A percentile compares a stretch with the other conserved stretches of the same genome.
phyloP scores from a whole-genome alignment of 64 coral and sea anemone species.

The Pocillopora damicornis region DNA sequence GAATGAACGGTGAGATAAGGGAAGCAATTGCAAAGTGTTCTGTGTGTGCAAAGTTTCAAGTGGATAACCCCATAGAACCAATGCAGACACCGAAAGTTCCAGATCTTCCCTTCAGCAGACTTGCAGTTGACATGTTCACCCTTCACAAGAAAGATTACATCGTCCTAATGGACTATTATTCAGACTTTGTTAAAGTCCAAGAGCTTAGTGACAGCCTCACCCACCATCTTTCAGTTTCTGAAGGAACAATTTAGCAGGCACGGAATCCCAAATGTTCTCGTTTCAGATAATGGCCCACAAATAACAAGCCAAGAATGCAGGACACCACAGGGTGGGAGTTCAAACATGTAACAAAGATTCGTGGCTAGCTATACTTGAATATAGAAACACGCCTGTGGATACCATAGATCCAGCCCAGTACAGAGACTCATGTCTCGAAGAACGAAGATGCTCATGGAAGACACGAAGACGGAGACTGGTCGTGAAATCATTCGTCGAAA shows the following conservation, averaged over 20 bases:
- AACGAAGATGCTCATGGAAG: constrained; percentile 21
- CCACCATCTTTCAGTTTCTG: constrained; percentile 17
- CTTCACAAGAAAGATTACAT: constrained; percentile 36
- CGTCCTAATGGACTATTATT: neutral
- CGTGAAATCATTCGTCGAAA: neutral
- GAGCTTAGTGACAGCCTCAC: neutral
- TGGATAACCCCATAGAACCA: constrained; percentile 53
- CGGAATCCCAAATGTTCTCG: constrained; percentile 31
- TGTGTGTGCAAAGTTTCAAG: constrained; percentile 69
- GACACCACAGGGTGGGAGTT: constrained; percentile 35
- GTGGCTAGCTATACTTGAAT: constrained; percentile 42
- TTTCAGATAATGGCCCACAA: constrained; percentile 30
- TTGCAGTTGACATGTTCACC: constrained; percentile 41
- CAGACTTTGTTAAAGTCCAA: constrained; percentile 19
- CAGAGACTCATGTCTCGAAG: constrained; percentile 27
- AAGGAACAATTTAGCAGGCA: constrained; percentile 38
- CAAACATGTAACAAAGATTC: constrained; percentile 42
- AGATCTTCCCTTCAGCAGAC: constrained; percentile 52
- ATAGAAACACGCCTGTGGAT: constrained; percentile 23
- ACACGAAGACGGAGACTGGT: neutral
- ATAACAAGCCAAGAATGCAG: constrained; percentile 26
- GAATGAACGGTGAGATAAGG: constrained; percentile 59
- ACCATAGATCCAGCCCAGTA: constrained; percentile 30
- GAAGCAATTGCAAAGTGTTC: constrained; percentile 39
- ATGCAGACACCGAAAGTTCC: constrained; percentile 64